Evolutionary conservation across 2,888 invertebrate genomes (phyloP).

Genomic region (Hoplodrina blanda): DNA sequence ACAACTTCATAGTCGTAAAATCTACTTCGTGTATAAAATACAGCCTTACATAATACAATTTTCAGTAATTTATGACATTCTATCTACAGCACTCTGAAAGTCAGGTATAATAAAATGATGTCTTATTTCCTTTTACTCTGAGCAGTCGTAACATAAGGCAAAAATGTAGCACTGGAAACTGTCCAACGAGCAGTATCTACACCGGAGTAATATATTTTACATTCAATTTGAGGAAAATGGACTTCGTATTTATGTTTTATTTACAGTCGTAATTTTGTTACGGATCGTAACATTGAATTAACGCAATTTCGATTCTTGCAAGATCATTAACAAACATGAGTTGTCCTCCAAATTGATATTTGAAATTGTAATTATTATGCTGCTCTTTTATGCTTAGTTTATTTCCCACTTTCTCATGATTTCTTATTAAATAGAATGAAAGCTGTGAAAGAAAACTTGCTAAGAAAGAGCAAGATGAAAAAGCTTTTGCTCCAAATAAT

Average conservation of each 20-base stretch:
- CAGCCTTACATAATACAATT: constrained; percentile 20
- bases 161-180: constrained; percentile 76
- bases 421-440: constrained; percentile 41
- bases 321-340: constrained; percentile 31
- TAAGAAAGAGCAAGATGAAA: constrained; percentile 65
- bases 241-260: constrained; percentile 67
- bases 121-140: constrained; percentile 68
- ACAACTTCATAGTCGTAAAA: not conserved
- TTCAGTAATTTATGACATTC: constrained; percentile 42
- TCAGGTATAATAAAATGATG: constrained; percentile 65
- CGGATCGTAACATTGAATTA: constrained; percentile 54
- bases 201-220: constrained; percentile 75
- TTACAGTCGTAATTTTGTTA: constrained; percentile 59
- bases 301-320: constrained; percentile 32
- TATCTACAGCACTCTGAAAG: constrained; percentile 44
- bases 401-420: constrained; percentile 9
- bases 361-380: constrained; percentile 14
- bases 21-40: constrained; percentile 4
- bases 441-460: constrained; percentile 52
- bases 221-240: constrained; percentile 75
- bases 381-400: not conserved
- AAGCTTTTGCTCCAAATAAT: constrained; percentile 76
- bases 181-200: constrained; percentile 70
- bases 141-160: constrained; percentile 71
- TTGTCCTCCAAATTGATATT: constrained; percentile 16